Base-by-base conservation (phyloP, 2,113 vertebrate genomes). In the Trichechus manatus region DNA sequence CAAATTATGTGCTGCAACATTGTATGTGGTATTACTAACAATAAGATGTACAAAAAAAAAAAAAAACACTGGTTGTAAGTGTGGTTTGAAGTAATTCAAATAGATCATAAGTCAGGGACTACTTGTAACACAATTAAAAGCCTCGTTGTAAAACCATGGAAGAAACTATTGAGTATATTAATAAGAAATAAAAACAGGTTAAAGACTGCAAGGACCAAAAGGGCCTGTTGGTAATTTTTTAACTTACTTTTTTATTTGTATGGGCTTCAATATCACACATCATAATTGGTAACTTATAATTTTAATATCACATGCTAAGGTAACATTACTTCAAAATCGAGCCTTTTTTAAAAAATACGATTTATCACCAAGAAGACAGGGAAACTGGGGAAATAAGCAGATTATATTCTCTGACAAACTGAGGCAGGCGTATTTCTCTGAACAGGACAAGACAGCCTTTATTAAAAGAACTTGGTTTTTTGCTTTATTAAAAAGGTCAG, bases 401-500 rank as follows among this genome's bases (percentile, higher is more conserved):
- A n/a, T 36, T 9, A 39, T 61, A 74, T 31, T 39, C 20, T 50
- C 33, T 68, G 79, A 93, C n/a, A 91, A 91, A 53, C 4, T 56
- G 33, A 87, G 70, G 25, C 83, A 70, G 68, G 64, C 17, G 68
- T 59, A 63, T 75, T 91, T 82, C 53, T 75, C 10, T 91, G 80
- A 50, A 8, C 0, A 59, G 19, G 66, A 92, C 33, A 83, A 15
- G 25, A 79, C 9, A 72, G 6, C 25, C 20, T 95, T 95, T 87
- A 96, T 83, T 83, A 82, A 94, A 80, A 78, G 14, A 23, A 79
- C n/a, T 94, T 97, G 13, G 20, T 5, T 68, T 75, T 81, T 53
- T 72, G 29, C 47, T 81, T 96, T 64, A 72, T 93, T 39, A 64
- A 74, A 63, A 87, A 89, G 2, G 6, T 47, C 29, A 64, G 36